Evolutionary conservation across 2,888 invertebrate genomes (phyloP).

Genomic region (Nasonovia ribisnigri): DNA sequence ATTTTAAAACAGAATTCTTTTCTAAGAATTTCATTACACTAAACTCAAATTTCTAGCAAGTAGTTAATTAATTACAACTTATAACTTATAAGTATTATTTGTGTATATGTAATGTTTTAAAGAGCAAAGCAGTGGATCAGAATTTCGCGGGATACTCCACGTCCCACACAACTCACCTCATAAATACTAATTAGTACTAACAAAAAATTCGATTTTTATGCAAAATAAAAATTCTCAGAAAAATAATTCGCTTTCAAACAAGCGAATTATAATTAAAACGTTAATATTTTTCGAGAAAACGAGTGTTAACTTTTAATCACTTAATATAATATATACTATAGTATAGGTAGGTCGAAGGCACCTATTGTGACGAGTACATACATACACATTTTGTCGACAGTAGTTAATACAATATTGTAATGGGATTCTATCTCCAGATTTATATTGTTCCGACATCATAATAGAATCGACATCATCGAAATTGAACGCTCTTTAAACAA

Average conservation of each 20-base stretch:
- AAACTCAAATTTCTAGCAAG: not conserved
- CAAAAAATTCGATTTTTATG: not conserved
- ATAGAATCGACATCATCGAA: not conserved
- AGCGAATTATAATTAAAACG: not conserved
- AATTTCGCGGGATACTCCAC: not conserved
- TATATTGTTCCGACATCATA: not conserved
- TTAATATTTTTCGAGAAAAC: not conserved
- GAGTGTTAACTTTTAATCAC: not conserved
- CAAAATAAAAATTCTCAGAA: not conserved
- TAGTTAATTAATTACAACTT: not conserved
- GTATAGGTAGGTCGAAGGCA: not conserved
- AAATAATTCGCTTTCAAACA: not conserved
- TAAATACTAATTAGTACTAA: not conserved
- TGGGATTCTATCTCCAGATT: not conserved
- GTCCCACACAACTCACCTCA: not conserved
- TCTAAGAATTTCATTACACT: not conserved
- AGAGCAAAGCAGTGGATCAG: not conserved
- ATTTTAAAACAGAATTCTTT: too few species aligned
- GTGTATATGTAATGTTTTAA: not conserved
- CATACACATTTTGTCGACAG: not conserved
- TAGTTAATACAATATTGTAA: not conserved
- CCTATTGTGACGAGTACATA: not conserved
- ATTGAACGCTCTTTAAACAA: not conserved
- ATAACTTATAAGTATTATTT: not conserved
- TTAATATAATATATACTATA: not conserved